Base-by-base conservation (phyloP, 2,888 invertebrate species). In the Drosophila putrida region DNA sequence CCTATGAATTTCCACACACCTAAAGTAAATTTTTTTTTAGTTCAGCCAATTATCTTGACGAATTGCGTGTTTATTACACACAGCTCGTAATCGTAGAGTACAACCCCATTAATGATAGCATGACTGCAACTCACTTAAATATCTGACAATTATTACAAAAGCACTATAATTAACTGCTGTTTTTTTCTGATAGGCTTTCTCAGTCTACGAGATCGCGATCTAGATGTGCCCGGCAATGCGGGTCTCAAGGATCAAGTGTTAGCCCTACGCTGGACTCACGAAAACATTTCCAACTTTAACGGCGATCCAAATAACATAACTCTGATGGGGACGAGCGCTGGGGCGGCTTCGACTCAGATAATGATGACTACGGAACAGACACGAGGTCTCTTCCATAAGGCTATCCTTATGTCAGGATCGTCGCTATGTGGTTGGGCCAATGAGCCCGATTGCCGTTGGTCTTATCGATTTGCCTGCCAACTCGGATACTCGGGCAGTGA, bases 161-260 rank as follows among this genome's bases (percentile, higher is more conserved):
- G 11, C 15, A 20, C 28, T 20, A 31, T 5, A 41, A 41, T 33
- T 13, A 41, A 59, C n/a, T 53, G 13, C 4, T 5, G 4, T 50
- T 31, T 15, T 4, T 9, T 15, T 8, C 11, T 47, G 39, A 0
- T 35, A 93, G 93, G 93, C 15, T 94, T 93, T 67, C 84, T 93
- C n/a, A 91, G 91, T 62, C 82, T 93, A 0, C 81, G 91, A 51
- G 93, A 94, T 80, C 88, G 92, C 6, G 90, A 91, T 4, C 68
- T 93, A n/a, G 91, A 91, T 25, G 92, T 93, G 27, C 93, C 93
- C 1, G 94, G 93, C 1, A 94, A 94, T 78, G 93, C 93, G 6
- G 93, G 93, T 0, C 80, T 94, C 0, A 93, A 93, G 82, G 94
- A 94, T 80, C 92, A 93, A 82, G 90, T 93, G 1, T 67, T 93